phyloP scores from a whole-genome alignment of 2,113 vertebrate species.

The Pomatostomus ruficeps region DNA sequence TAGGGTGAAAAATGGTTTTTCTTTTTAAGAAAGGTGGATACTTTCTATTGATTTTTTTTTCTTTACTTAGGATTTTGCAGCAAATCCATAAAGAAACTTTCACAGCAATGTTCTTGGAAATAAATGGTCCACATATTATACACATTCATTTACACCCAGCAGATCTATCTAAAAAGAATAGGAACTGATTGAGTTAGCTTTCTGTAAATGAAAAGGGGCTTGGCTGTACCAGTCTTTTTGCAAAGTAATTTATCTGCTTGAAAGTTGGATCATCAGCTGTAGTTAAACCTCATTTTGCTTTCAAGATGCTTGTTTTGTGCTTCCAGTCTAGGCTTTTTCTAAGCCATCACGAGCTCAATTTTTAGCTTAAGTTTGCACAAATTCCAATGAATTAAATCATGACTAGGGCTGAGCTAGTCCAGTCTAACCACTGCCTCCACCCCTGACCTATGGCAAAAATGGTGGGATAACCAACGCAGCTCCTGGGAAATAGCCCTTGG shows the following conservation, averaged over 20 bases:
- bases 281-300: constrained; percentile 26
- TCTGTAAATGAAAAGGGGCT: constrained; percentile 34
- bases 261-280: constrained; percentile 38
- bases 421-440: neutral
- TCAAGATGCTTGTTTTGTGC: constrained; percentile 12
- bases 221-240: constrained; percentile 15
- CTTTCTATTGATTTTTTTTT: neutral
- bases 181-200: constrained; percentile 59
- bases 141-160: constrained; percentile 34
- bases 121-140: constrained; percentile 41
- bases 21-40: constrained; percentile 15
- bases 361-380: neutral
- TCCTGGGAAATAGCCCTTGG: neutral
- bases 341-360: neutral
- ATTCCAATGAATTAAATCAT: neutral
- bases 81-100: constrained; percentile 20
- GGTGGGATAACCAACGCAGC: neutral
- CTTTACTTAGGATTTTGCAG: constrained; percentile 17
- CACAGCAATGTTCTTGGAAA: constrained; percentile 25
- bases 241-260: constrained; percentile 45
- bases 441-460: neutral
- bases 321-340: neutral
- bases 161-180: constrained; percentile 47
- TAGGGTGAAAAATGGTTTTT: neutral
- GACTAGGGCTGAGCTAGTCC: neutral